Percentiles rank a stretch among this genome's conserved stretches.
phyloP scores from a whole-genome alignment of 2,888 invertebrate genomes.

The Malthinus seriepunctatus region DNA sequence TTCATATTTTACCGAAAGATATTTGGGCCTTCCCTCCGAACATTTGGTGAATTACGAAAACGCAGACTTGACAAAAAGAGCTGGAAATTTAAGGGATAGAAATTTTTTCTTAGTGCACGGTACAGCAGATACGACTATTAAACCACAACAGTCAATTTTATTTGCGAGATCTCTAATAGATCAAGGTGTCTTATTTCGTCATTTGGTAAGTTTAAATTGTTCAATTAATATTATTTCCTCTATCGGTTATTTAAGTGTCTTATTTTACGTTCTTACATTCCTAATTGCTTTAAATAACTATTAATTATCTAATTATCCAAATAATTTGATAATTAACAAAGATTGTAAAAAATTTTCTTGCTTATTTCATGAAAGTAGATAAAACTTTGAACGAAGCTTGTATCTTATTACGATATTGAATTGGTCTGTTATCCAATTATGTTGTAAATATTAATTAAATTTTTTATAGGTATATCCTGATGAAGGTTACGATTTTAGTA shows the following conservation, averaged over 20 bases:
- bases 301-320: too few species aligned
- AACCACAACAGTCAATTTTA: conserved; percentile 85
- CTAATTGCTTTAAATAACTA: too few species aligned
- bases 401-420: too few species aligned
- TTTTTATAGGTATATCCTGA: conserved; percentile 80
- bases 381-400: too few species aligned
- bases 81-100: conserved; percentile 72
- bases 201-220: conserved; percentile 70
- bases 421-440: too few species aligned
- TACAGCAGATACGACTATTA: conserved; percentile 82
- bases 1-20: conserved; percentile 89
- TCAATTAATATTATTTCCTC: too few species aligned
- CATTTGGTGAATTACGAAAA: conserved; percentile 73
- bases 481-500: conserved; percentile 76
- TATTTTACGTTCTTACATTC: too few species aligned
- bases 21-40: conserved; percentile 74
- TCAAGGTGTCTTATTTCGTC: conserved; percentile 79
- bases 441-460: background rate
- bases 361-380: too few species aligned
- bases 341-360: too few species aligned
- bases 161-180: conserved; percentile 82
- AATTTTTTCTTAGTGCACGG: conserved; percentile 77
- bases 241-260: too few species aligned
- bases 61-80: conserved; percentile 77
- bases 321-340: too few species aligned